Conservation (phyloP, 2,888 invertebrate genomes). For the Brachyopa scutellaris region DNA sequence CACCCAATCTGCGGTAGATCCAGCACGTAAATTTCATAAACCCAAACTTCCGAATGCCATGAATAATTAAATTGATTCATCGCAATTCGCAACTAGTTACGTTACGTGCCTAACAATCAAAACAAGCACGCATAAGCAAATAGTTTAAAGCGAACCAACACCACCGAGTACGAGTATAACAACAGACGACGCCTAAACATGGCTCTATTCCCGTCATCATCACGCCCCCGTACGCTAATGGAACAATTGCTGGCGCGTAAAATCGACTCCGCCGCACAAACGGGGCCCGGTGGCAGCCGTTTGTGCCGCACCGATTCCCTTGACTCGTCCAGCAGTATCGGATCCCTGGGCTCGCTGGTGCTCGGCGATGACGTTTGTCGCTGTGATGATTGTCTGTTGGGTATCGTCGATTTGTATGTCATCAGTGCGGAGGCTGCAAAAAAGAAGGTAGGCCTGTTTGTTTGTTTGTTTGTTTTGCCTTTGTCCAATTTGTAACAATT, state of each 20-base stretch:
- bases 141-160: neutral
- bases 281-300: slow-evolving; percentile 81
- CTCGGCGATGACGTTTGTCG: slow-evolving; percentile 88
- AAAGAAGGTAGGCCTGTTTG: slow-evolving; percentile 85
- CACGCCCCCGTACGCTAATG: slow-evolving; percentile 90
- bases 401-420: slow-evolving; percentile 90
- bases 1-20: neutral
- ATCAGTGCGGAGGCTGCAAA: slow-evolving; percentile 83
- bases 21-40: neutral
- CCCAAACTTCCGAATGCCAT: neutral
- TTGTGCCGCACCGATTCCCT: slow-evolving; percentile 89
- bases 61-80: slow-evolving; percentile 2
- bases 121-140: slow-evolving; percentile 8
- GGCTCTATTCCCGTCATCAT: slow-evolving; percentile 83
- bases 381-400: slow-evolving; percentile 92
- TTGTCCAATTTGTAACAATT: slow-evolving; percentile 43
- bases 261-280: slow-evolving; percentile 86
- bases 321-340: slow-evolving; percentile 88
- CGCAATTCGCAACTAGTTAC: neutral
- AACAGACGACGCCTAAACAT: slow-evolving; percentile 72
- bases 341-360: slow-evolving; percentile 86
- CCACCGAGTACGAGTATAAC: neutral
- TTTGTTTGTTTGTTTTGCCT: neutral
- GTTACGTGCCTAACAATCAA: slow-evolving; percentile 14
- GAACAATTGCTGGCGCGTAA: slow-evolving; percentile 91